Evolutionary conservation across 2,113 vertebrate genomes (phyloP), one percentile per base, ranked within the genome.

Genomic region (Melanotaenia duboulayi): DNA sequence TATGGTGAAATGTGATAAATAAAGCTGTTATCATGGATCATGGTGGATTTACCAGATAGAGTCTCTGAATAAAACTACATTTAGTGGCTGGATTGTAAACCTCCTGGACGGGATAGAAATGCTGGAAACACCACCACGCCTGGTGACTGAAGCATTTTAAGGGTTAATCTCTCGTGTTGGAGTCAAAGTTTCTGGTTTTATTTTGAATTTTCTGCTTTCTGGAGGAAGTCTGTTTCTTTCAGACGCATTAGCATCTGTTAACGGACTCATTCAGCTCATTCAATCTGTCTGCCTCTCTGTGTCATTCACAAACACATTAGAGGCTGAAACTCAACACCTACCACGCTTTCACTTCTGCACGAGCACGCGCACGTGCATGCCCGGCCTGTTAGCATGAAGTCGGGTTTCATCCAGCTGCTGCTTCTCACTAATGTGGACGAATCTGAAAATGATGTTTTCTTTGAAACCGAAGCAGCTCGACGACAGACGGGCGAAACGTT

Each of bases 401-500:
- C 83, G 14, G 81, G 76, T 90, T 90, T 80, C 87, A 1, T 62
- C 62, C 87, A 86, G 85, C 83, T 86, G 88, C 85, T 65, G 78
- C 80, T 52, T 55, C n/a, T n/a, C n/a, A n/a, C n/a, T n/a, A n/a
- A n/a, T n/a, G n/a, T n/a, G n/a, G n/a, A n/a, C n/a, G n/a, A n/a
- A n/a, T 62, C 68, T 4, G 0, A 40, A 19, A n/a, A n/a, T n/a
- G n/a, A n/a, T n/a, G 50, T 68, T 23, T 11, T 2, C 69, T 82
- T 72, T 80, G 65, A 75, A 62, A 8, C 37, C 0, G 1, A 46
- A 52, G 56, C 0, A 0, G 7, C 23, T 17, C 11, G 49, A 66
- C 25, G 49, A 50, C 19, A 20, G 64, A 73, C n/a, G 11, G 14
- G 3, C 22, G 16, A 1, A 4, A 28, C 16, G 7, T 7, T 37